Percentiles rank a stretch among this genome's conserved stretches.
phyloP scores from a whole-genome alignment of 2,797 vertebrate genomes.

The Enteromius argenteus region DNA sequence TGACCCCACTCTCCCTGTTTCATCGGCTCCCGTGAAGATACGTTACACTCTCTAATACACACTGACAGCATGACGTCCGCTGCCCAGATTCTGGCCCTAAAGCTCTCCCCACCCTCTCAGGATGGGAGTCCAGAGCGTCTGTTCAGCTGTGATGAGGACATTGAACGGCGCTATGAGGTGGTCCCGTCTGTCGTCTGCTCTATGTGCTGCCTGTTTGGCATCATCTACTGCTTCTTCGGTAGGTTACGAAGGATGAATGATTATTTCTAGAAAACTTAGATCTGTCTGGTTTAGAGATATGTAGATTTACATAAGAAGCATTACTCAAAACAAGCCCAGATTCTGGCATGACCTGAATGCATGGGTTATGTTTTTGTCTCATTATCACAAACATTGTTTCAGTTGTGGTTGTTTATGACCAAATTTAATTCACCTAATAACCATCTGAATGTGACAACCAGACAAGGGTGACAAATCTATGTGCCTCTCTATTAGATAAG shows the following conservation, averaged over 20 bases:
- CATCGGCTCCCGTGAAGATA: slow-evolving; percentile 46
- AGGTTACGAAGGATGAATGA: slow-evolving; percentile 65
- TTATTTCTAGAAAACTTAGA: neutral
- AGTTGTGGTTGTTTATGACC: slow-evolving; percentile 11
- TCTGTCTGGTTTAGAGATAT: neutral
- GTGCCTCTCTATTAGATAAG: slow-evolving; percentile 58
- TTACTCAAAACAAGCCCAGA: neutral
- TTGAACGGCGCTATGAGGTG: slow-evolving; percentile 93
- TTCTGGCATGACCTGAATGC: neutral
- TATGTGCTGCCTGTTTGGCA: slow-evolving; percentile 98
- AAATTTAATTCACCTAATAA: slow-evolving; percentile 54
- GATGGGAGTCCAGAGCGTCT: slow-evolving; percentile 82
- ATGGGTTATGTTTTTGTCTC: slow-evolving; percentile 28
- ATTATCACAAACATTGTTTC: slow-evolving; percentile 21
- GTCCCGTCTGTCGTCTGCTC: slow-evolving; percentile 97
- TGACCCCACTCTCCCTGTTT: slow-evolving; percentile 58
- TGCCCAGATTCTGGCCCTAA: slow-evolving; percentile 83
- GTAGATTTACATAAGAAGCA: slow-evolving; percentile 1
- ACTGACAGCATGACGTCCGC: slow-evolving; percentile 83
- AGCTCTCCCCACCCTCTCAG: slow-evolving; percentile 77
- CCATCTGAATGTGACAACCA: slow-evolving; percentile 50
- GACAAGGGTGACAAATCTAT: slow-evolving; percentile 42
- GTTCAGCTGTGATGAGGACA: slow-evolving; percentile 90
- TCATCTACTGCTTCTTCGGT: slow-evolving; percentile 99
- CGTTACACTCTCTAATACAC: neutral